Base-by-base conservation (phyloP, 92 coral and sea anemone species). In the Porites cylindrica region DNA sequence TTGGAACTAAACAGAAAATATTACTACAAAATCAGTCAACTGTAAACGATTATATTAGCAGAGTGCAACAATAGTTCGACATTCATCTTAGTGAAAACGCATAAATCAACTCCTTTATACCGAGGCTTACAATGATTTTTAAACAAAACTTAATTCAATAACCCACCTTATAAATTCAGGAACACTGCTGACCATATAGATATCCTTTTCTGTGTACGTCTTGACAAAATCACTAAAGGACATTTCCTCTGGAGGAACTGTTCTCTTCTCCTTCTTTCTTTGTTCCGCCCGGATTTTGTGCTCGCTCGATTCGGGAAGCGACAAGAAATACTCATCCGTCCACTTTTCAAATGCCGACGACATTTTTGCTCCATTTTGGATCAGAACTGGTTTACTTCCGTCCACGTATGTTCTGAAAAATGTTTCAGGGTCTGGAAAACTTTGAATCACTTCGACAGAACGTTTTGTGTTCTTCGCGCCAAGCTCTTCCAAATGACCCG, bases 231-330 rank as follows among this genome's bases (percentile, higher is more conserved):
- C 93, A 71, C 91, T 85, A 64, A 96, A 96, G 10, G 88, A 71
- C 7, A 86, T 64, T 56, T 95, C 91, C 72, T 75, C 63, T 24
- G 86, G 90, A 4, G 98, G 95, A 18, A 83, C 75, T 0, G 93
- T 93, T 67, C 99, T 91, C 69, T 95, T 93, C 75, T 96, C 99
- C 56, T 96, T 96, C 91, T 96, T 96, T 66, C 99, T 85, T 51
- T 94, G 94, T 75, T 96, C 99, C 16, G 93, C 98, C 12, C 76
- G 66, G 17, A 96, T 85, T 16, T 66, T 76, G 17, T 82, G 47
- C 29, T 84, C 79, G 1, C 88, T 96, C 11, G 99, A 83, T 72
- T 94, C 96, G 12, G 98, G 92, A 8, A 84, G 20, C 4, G 95
- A 89, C 82, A 82, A 83, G 87, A 96, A 95, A 61, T 96, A 96